These are phyloP conservation scores for Agrotis ipsilon DNA, from an alignment of 2,888 invertebrate genomes.

Conservation along the genomic window DNA sequence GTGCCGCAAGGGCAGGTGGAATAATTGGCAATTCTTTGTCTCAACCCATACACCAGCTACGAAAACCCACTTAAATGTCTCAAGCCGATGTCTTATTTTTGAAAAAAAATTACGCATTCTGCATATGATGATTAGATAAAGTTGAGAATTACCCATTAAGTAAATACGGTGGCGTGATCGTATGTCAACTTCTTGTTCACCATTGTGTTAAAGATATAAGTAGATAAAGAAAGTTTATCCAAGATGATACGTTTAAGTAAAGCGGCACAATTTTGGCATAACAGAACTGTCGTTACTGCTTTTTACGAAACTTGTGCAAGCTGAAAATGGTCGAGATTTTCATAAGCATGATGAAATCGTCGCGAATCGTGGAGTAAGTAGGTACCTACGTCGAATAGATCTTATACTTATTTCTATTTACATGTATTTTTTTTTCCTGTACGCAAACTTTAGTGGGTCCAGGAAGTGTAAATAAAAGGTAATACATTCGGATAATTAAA, in stretches of 20 bases:
- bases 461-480: background rate
- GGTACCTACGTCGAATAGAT: background rate
- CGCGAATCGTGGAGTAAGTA: background rate
- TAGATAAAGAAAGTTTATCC: conserved; percentile 35
- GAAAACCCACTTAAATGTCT: conserved; percentile 83
- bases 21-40: conserved; percentile 91
- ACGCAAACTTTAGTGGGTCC: background rate
- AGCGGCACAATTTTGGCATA: conserved; percentile 28
- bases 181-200: conserved; percentile 41
- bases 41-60: conserved; percentile 82
- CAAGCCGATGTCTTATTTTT: conserved; percentile 80
- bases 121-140: conserved; percentile 63
- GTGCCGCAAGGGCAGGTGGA: conserved; percentile 89
- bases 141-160: conserved; percentile 47
- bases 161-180: conserved; percentile 54
- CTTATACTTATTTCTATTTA: background rate
- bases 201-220: conserved; percentile 29
- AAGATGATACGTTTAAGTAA: conserved; percentile 20
- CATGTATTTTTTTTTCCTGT: conserved; percentile 1
- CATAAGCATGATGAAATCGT: conserved; percentile 5
- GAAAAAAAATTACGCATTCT: conserved; percentile 54
- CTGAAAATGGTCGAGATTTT: conserved; percentile 30
- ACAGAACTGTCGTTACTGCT: conserved; percentile 12
- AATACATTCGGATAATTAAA: conserved; percentile 12
- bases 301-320: conserved; percentile 16